Conservation (phyloP, 2,113 vertebrate species). For the Corythoichthys haematopterus region DNA sequence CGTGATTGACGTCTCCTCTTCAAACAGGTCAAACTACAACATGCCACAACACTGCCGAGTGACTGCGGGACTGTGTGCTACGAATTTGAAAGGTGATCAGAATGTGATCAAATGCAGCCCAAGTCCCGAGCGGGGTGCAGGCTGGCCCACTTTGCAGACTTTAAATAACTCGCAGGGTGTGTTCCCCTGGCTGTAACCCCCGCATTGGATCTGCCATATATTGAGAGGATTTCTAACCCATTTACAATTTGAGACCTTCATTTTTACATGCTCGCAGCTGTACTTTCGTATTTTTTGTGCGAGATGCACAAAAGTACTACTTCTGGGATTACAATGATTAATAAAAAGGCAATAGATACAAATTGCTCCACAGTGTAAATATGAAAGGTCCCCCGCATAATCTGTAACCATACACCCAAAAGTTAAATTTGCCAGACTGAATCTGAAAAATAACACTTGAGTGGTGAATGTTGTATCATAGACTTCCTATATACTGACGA, state of each 20-base stretch:
- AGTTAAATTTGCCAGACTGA: too few relatives aligned
- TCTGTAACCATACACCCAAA: too few relatives aligned
- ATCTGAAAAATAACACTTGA: too few relatives aligned
- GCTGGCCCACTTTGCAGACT: constrained; percentile 54
- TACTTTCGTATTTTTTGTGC: neutral
- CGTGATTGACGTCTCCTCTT: neutral
- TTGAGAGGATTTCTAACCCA: constrained; percentile 44
- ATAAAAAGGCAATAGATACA: neutral
- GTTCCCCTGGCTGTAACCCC: constrained; percentile 24
- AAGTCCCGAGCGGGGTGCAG: constrained; percentile 17
- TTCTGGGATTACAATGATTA: too few relatives aligned
- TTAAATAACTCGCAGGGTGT: constrained; percentile 56
- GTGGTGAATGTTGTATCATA: too few relatives aligned
- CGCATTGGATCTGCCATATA: constrained; percentile 35
- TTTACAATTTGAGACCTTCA: constrained; percentile 20
- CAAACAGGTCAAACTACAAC: constrained; percentile 5
- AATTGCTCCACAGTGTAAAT: too few relatives aligned
- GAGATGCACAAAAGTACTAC: too few relatives aligned
- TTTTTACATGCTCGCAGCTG: neutral
- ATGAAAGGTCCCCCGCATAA: too few relatives aligned
- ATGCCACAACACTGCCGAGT: constrained; percentile 16
- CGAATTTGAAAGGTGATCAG: constrained; percentile 28
- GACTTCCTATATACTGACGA: too few relatives aligned
- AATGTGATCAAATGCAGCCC: constrained; percentile 18
- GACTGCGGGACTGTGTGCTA: constrained; percentile 6